Conservation (phyloP, 2,888 invertebrate species). For the Oscheius onirici region DNA sequence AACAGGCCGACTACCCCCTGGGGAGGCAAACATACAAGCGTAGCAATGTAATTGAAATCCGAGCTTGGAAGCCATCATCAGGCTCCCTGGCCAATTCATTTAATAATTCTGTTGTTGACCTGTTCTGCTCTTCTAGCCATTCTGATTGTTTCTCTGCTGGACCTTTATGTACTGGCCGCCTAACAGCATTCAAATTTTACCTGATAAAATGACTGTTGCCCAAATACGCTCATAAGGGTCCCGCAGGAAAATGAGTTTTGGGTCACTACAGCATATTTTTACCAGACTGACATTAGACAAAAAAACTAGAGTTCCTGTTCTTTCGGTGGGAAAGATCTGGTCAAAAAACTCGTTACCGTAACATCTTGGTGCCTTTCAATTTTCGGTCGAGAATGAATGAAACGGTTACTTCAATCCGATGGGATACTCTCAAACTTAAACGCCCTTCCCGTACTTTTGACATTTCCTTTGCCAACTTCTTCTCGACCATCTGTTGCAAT, state of each 20-base stretch:
- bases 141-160: neutral
- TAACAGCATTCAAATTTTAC: too few relatives aligned
- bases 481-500: neutral
- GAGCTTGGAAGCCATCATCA: slow-evolving; percentile 14
- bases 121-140: neutral
- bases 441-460: neutral
- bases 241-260: too few relatives aligned
- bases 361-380: too few relatives aligned
- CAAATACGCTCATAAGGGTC: too few relatives aligned
- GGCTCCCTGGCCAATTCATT: slow-evolving; percentile 6
- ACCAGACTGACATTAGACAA: too few relatives aligned
- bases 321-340: too few relatives aligned
- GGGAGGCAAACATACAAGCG: slow-evolving; percentile 32
- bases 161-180: neutral
- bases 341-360: too few relatives aligned
- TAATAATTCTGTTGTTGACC: slow-evolving; percentile 1
- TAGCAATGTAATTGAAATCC: slow-evolving; percentile 33
- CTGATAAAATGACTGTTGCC: too few relatives aligned
- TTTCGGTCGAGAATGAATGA: too few relatives aligned
- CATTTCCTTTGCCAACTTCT: neutral
- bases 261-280: too few relatives aligned
- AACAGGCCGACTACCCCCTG: slow-evolving; percentile 10
- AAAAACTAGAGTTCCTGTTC: too few relatives aligned
- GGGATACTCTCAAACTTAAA: neutral
- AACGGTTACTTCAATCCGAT: too few relatives aligned